Evolutionary conservation across 2,113 vertebrate genomes (phyloP).

Genomic region (Ageneiosus marmoratus): DNA sequence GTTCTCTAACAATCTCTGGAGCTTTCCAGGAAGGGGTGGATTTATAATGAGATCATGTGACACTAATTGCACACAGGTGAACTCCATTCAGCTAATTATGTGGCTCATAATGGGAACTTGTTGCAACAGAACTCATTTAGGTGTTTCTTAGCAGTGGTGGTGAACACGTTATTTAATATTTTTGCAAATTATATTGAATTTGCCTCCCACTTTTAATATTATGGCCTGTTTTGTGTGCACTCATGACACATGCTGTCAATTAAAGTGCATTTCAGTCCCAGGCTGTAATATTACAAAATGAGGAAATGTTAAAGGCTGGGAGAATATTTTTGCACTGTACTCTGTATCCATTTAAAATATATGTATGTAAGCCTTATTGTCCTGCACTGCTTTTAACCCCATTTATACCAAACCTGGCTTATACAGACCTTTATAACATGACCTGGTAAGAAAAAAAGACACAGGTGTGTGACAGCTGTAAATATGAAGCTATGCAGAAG

Average conservation of each 20-base stretch:
- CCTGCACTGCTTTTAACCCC: neutral
- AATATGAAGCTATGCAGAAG: neutral
- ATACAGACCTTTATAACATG: neutral
- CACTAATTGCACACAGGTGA: neutral
- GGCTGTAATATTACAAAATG: neutral
- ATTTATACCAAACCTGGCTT: neutral
- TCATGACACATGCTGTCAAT: neutral
- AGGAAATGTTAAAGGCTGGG: neutral
- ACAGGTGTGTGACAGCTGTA: neutral
- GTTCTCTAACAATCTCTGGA: neutral
- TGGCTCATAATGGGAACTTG: neutral
- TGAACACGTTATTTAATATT: neutral
- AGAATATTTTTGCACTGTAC: neutral
- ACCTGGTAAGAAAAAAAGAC: neutral
- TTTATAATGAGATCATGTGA: slow-evolving; percentile 4
- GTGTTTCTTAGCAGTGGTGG: neutral
- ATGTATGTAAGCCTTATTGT: neutral
- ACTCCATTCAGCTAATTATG: neutral
- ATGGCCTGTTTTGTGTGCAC: neutral
- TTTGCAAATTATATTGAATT: neutral
- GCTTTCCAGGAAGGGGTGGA: neutral
- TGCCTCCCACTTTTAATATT: neutral
- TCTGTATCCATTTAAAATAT: neutral
- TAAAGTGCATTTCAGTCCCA: neutral
- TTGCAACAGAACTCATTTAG: neutral